Evolutionary conservation across 1,140 invertebrate genomes (phyloP), one percentile per base, ranked within the genome.

Genomic region (Octopus bimaculoides): DNA sequence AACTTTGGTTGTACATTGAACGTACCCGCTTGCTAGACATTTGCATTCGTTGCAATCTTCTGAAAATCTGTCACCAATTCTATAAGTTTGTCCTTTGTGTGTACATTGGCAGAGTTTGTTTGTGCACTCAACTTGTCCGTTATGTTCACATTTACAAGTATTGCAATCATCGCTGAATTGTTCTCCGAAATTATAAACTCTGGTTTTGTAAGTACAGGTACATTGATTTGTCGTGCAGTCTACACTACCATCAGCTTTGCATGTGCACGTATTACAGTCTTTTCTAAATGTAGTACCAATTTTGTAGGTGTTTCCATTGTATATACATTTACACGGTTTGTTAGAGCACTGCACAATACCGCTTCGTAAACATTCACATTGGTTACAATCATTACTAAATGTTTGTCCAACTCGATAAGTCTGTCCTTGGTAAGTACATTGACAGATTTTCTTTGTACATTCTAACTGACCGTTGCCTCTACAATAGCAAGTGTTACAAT

Each of bases 401-500:
- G 4, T 71, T 20, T 71, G 66, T 12, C 66, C 14, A 17, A 71
- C 26, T 12, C 8, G 7, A 71, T 71, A 71, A n/a, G 26, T 14
- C 17, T 71, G 17, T 10, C 14, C 14, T 6, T 71, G 17, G 66
- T 71, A 71, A 20, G 9, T 71, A 14, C 66, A 71, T 14, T 9
- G 17, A 71, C 66, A 71, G 17, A 20, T 14, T 10, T 71, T 71
- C 17, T 71, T 71, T 10, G 66, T 71, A 71, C 66, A 71, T 14
- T 71, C 17, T 8, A 20, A 20, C 6, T n/a, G 5, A 12, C 66
- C 66, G 26, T 71, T 71, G 14, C 17, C 26, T 6, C 26, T 20
- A 71, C 66, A 71, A n/a, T 71, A 20, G 66, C 66, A 71, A 14
- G 66, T 71, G 66, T 71, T 71, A 14, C 66, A 71, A 14, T 71